Percentiles rank a stretch among this genome's conserved stretches.
phyloP scores from a whole-genome alignment of 2,797 vertebrate species.

The Neolamprologus multifasciatus region DNA sequence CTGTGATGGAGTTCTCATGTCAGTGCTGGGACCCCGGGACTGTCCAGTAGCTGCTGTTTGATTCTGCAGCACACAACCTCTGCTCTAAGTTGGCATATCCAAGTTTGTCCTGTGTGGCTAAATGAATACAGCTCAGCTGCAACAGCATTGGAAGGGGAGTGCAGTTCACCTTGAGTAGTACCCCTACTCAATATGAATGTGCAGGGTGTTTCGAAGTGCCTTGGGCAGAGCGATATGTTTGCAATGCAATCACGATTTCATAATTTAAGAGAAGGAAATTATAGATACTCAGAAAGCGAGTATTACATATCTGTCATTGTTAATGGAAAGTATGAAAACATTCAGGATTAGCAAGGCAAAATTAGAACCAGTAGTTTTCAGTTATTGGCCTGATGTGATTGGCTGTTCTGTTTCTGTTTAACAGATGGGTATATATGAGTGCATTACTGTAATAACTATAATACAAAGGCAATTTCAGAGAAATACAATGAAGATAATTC shows the following conservation, averaged over 20 bases:
- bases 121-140: slow-evolving; percentile 13
- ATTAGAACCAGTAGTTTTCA: background rate
- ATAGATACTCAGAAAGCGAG: background rate
- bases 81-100: slow-evolving; percentile 4
- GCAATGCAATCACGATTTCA: background rate
- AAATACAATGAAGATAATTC: background rate
- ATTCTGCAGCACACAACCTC: slow-evolving; percentile 19
- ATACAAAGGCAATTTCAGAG: background rate
- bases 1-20: slow-evolving; percentile 47
- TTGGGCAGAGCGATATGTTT: background rate
- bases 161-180: background rate
- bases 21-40: slow-evolving; percentile 28
- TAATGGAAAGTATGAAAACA: background rate
- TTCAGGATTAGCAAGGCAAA: background rate
- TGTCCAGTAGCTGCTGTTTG: slow-evolving; percentile 3
- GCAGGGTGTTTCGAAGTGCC: background rate
- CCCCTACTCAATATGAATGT: background rate
- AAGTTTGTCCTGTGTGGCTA: slow-evolving; percentile 21
- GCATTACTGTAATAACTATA: background rate
- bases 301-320: background rate
- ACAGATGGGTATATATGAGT: background rate
- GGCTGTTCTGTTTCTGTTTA: background rate
- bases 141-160: background rate
- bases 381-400: background rate
- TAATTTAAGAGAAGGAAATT: background rate